Conservation (phyloP, 2,113 vertebrate species). For the Leuciscus idus region DNA sequence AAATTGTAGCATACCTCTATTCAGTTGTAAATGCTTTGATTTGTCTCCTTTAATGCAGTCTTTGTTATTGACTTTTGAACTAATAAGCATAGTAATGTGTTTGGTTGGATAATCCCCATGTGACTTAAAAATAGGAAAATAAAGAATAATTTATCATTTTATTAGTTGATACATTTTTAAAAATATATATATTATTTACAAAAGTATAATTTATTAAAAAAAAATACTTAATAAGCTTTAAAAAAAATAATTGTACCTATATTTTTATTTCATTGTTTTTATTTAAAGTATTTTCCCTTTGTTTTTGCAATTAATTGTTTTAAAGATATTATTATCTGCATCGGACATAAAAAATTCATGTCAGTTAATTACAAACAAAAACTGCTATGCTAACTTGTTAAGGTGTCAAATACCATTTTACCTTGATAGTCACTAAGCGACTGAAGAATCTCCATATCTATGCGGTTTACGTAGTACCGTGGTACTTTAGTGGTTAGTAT, state of each 20-base stretch:
- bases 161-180: neutral
- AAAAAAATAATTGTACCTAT: neutral
- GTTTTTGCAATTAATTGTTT: neutral
- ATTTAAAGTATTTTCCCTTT: neutral
- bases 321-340: neutral
- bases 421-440: neutral
- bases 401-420: neutral
- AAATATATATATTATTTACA: no score
- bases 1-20: neutral
- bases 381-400: neutral
- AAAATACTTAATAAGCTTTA: neutral
- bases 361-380: neutral
- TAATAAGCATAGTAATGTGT: neutral
- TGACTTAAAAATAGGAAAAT: neutral
- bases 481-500: neutral
- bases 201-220: no score
- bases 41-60: neutral
- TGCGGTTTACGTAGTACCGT: neutral
- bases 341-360: neutral
- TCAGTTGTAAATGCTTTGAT: neutral
- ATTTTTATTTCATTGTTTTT: neutral
- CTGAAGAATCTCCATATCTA: neutral
- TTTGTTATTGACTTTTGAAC: neutral
- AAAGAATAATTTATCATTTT: neutral
- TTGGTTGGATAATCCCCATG: neutral